Base-by-base conservation (phyloP, 2,888 invertebrate genomes). In the Abrostola triplasia region DNA sequence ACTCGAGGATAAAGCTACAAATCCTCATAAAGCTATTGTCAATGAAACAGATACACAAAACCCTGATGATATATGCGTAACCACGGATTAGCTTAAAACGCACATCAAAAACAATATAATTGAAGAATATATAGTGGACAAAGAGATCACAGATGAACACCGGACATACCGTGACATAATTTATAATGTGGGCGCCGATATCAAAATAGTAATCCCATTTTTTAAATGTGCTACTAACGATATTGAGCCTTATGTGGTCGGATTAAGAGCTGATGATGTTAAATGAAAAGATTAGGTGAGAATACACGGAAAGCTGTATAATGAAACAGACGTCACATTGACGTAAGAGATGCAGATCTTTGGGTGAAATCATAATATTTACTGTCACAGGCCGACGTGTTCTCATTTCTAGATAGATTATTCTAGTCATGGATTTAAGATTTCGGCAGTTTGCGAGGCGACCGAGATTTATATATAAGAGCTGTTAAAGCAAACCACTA, bases 271-370 rank as follows among this genome's bases (percentile, higher is more conserved):
- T 76, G 80, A 83, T 69, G 75, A 69, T 77, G 70, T 76, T 77
- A 70, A 64, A 77, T 79, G 73, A 80, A 76, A 70, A 84, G 83
- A 83, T 88, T 87, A 86, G 83, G 84, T 85, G 85, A 84, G 84
- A 85, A 86, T 84, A 72, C 55, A 71, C 66, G 67, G 67, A 78
- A 88, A 84, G 81, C 85, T 83, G 84, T 86, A 88, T 92, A 91
- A 92, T 92, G 90, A 93, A 92, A 90, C 91, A 86, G 89, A 93
- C 93, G 93, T 94, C 93, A 93, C 88, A 92, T 91, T 93, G 93
- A 93, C 93, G 93, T 89, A 92, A 90, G 88, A 87, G 90, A 89
- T 92, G 91, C 92, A 92, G 90, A 88, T 91, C 92, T 90, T 91
- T 82, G 86, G 88, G 85, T 90, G 90, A 90, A 92, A 92, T 93